phyloP scores from a whole-genome alignment of 2,113 vertebrate species.

The Otus sunia region DNA sequence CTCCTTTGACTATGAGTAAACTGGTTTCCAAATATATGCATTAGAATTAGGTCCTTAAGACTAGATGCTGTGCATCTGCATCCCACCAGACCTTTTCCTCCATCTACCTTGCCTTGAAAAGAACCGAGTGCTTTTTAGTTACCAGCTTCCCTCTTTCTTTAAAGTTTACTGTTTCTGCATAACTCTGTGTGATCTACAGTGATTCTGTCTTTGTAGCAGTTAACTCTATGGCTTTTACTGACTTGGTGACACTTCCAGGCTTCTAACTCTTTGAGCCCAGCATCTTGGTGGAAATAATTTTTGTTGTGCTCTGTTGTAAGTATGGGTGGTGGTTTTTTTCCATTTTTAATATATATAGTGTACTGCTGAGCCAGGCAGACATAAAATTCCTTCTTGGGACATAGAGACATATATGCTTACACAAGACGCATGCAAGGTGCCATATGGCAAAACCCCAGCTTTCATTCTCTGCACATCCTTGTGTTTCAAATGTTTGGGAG shows the following conservation, averaged over 20 bases:
- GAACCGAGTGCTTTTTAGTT: not conserved
- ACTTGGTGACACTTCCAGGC: not conserved
- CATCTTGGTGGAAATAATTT: not conserved
- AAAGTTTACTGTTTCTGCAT: not conserved
- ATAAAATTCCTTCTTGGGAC: slow-evolving; percentile 8
- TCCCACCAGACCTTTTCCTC: not conserved
- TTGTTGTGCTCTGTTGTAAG: not conserved
- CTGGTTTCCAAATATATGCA: not conserved
- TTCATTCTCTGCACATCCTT: slow-evolving; percentile 29
- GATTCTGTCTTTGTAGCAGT: not conserved
- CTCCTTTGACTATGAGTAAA: not conserved
- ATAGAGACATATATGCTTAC: not conserved
- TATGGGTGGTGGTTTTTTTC: not conserved
- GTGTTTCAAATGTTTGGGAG: slow-evolving; percentile 38
- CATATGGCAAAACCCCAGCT: slow-evolving; percentile 44
- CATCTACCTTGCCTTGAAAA: not conserved
- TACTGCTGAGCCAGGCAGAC: not conserved
- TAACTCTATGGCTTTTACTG: not conserved
- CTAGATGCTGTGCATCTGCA: not conserved
- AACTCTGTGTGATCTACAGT: not conserved
- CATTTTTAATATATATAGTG: not conserved
- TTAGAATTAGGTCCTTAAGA: not conserved
- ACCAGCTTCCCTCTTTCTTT: not conserved
- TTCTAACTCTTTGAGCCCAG: not conserved
- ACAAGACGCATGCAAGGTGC: slow-evolving; percentile 23